These are phyloP conservation scores for Coenonympha glycerion DNA, from an alignment of 2,888 invertebrate genomes.

Conservation along the genomic window DNA sequence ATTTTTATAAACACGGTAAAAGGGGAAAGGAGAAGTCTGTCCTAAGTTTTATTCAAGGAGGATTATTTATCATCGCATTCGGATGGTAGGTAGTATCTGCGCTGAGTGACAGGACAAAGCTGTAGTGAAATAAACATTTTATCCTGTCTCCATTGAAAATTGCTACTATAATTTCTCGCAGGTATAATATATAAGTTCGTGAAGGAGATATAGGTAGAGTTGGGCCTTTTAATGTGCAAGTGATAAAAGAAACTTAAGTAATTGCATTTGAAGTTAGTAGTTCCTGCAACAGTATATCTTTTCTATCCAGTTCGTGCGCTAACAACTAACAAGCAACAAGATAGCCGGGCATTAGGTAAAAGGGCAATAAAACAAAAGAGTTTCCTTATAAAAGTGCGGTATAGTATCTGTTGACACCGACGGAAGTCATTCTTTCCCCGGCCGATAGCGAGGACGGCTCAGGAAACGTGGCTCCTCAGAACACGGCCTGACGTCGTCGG, in stretches of 20 bases:
- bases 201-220: too few species aligned
- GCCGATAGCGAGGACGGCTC: constrained; percentile 64
- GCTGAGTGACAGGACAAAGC: too few species aligned
- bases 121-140: too few species aligned
- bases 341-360: constrained; percentile 20
- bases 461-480: constrained; percentile 50
- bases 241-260: not conserved
- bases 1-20: too few species aligned
- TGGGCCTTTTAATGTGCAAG: too few species aligned
- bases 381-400: constrained; percentile 45
- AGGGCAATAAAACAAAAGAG: constrained; percentile 30
- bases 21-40: too few species aligned
- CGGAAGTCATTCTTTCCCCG: constrained; percentile 67
- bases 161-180: not conserved
- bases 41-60: too few species aligned
- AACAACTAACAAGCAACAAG: too few species aligned
- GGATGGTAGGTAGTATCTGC: too few species aligned
- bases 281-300: not conserved
- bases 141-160: too few species aligned
- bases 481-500: constrained; percentile 47
- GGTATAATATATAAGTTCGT: too few species aligned
- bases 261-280: not conserved
- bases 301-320: constrained; percentile 2
- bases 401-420: constrained; percentile 45
- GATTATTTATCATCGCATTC: too few species aligned